These are phyloP conservation scores for Rhogogaster chlorosoma DNA, from an alignment of 2,888 invertebrate species.

Conservation along the genomic window DNA sequence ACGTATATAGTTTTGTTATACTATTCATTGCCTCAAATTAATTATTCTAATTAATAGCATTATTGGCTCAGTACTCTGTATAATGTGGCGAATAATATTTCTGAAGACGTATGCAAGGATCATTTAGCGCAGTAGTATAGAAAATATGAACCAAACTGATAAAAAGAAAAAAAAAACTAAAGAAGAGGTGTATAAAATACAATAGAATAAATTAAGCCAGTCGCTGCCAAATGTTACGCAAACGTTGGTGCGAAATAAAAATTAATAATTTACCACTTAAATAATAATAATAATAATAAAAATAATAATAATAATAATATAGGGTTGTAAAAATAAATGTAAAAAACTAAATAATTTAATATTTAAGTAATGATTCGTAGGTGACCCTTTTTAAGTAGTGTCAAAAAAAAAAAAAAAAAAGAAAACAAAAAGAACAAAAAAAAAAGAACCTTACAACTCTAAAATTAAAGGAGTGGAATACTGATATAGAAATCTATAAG, in stretches of 20 bases:
- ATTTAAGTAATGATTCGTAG: constrained; percentile 72
- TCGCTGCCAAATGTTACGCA: constrained; percentile 67
- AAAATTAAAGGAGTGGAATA: constrained; percentile 75
- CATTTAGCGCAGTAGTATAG: constrained; percentile 54
- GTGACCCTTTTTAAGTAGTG: constrained; percentile 68
- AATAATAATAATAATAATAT: constrained; percentile 47
- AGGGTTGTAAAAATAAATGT: constrained; percentile 70
- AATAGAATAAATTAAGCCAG: constrained; percentile 72
- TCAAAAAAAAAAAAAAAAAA: constrained; percentile 59
- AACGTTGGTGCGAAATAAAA: constrained; percentile 67
- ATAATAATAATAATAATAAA: constrained; percentile 65
- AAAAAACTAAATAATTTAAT: constrained; percentile 75
- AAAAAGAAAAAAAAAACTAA: constrained; percentile 53
- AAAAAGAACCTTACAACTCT: constrained; percentile 67
- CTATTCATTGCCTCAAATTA: constrained; percentile 22
- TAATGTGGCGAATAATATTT: constrained; percentile 11
- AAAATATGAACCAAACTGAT: constrained; percentile 40
- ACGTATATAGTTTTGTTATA: constrained; percentile 11
- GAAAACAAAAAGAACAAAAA: constrained; percentile 40
- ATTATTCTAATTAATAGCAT: constrained; percentile 35
- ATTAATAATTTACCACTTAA: constrained; percentile 70
- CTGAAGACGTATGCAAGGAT: constrained; percentile 51
- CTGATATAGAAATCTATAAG: constrained; percentile 74
- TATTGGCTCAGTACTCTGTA: constrained; percentile 18
- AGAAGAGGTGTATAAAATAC: constrained; percentile 60